phyloP scores from a whole-genome alignment of 2,888 invertebrate genomes.

The Epinotia brunnichana region DNA sequence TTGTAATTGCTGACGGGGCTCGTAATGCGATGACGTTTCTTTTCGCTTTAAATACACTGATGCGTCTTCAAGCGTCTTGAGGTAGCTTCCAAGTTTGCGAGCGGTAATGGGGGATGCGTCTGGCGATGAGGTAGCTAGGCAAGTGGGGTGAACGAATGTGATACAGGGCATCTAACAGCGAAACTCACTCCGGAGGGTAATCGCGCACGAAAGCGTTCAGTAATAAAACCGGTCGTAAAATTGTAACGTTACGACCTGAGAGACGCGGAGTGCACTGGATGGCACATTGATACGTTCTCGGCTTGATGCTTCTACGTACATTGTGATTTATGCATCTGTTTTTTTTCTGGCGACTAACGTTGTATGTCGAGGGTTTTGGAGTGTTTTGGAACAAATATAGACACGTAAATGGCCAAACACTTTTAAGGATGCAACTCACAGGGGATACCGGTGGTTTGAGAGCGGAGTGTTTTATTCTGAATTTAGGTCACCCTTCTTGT shows the following conservation, averaged over 20 bases:
- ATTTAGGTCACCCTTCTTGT: slow-evolving; percentile 10
- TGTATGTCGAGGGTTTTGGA: slow-evolving; percentile 6
- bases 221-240: slow-evolving; percentile 83
- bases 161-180: slow-evolving; percentile 78
- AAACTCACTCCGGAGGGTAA: slow-evolving; percentile 84
- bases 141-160: slow-evolving; percentile 61
- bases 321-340: slow-evolving; percentile 66
- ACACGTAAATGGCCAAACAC: slow-evolving; percentile 18
- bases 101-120: slow-evolving; percentile 60
- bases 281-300: slow-evolving; percentile 79
- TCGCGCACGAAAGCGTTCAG: slow-evolving; percentile 83
- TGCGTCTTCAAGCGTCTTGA: slow-evolving; percentile 15
- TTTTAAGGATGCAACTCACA: slow-evolving; percentile 2
- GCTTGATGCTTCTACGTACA: slow-evolving; percentile 60
- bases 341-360: slow-evolving; percentile 58
- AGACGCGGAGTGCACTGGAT: slow-evolving; percentile 79
- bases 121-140: slow-evolving; percentile 52
- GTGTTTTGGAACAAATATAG: slow-evolving; percentile 16
- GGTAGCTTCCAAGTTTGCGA: slow-evolving; percentile 35
- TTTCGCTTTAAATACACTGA: slow-evolving; percentile 54
- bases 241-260: slow-evolving; percentile 81
- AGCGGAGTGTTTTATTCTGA: background rate
- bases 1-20: slow-evolving; percentile 76
- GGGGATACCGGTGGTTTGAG: background rate
- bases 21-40: slow-evolving; percentile 47